These are phyloP conservation scores for Girardinichthys multiradiatus DNA, from an alignment of 2,113 vertebrate genomes.

Conservation along the genomic window DNA sequence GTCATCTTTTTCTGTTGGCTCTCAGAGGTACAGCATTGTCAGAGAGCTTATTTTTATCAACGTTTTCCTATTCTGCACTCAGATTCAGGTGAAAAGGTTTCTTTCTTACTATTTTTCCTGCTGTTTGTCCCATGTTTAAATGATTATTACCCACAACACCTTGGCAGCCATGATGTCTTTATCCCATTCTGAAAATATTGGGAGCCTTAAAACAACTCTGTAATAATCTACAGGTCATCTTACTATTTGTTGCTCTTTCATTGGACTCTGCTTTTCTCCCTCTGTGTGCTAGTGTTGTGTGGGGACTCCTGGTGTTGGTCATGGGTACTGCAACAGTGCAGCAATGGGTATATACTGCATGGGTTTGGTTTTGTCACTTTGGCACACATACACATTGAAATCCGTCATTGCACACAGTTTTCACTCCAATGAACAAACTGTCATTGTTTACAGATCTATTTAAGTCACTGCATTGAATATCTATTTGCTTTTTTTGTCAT, in stretches of 20 bases:
- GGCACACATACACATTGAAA: conserved; percentile 29
- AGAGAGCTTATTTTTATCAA: conserved; percentile 95
- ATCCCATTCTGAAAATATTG: background rate
- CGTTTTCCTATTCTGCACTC: conserved; percentile 83
- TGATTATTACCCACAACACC: conserved; percentile 37
- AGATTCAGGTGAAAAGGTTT: conserved; percentile 89
- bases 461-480: conserved; percentile 66
- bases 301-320: conserved; percentile 82
- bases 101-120: conserved; percentile 36
- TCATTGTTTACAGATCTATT: conserved; percentile 18
- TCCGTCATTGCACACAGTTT: conserved; percentile 41
- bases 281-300: conserved; percentile 82
- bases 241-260: conserved; percentile 51
- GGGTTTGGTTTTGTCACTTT: conserved; percentile 78
- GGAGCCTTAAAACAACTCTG: conserved; percentile 12
- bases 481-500: conserved; percentile 12
- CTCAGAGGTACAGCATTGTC: conserved; percentile 91
- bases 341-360: conserved; percentile 85
- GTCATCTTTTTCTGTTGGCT: conserved; percentile 46
- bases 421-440: conserved; percentile 23
- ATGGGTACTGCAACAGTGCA: conserved; percentile 82
- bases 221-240: conserved; percentile 23
- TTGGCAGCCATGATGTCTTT: background rate
- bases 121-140: background rate
- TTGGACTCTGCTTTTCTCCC: conserved; percentile 79